These are phyloP conservation scores for Perognathus longimembris DNA, from an alignment of 2,113 vertebrate genomes.

Conservation along the genomic window DNA sequence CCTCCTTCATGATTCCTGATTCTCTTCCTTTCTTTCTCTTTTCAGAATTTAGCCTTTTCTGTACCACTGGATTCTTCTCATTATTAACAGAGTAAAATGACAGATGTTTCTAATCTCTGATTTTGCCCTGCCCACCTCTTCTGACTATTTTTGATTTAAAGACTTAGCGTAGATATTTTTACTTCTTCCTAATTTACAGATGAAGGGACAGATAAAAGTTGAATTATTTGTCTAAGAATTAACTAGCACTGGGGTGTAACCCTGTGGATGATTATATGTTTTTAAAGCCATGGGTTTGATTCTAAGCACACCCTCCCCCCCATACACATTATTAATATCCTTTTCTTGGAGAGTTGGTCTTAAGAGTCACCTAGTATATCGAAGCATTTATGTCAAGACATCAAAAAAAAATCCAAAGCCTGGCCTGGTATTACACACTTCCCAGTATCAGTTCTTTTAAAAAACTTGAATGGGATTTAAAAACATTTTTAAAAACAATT, in stretches of 20 bases:
- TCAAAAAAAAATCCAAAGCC: constrained; percentile 21
- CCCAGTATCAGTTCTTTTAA: not conserved
- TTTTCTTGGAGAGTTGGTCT: not conserved
- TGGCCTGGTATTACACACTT: not conserved
- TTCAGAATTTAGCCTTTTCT: too few relatives aligned
- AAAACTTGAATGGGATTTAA: constrained; percentile 13
- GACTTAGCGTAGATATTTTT: not conserved
- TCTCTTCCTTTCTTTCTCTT: too few relatives aligned
- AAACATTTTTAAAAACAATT: not conserved
- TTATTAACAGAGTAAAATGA: too few relatives aligned
- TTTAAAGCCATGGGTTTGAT: not conserved
- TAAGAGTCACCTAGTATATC: not conserved
- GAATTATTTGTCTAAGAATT: not conserved
- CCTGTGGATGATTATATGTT: not conserved
- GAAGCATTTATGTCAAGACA: not conserved
- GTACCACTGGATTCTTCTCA: too few relatives aligned
- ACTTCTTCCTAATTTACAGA: not conserved
- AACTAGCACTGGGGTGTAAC: not conserved
- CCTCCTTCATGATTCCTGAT: too few relatives aligned
- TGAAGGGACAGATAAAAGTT: not conserved
- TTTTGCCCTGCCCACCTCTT: too few relatives aligned
- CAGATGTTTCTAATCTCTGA: too few relatives aligned
- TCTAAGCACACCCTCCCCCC: not conserved
- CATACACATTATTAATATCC: not conserved
- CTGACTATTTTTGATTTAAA: not conserved